phyloP scores from a whole-genome alignment of 2,113 vertebrate species.

The Oreochromis tanganicae region DNA sequence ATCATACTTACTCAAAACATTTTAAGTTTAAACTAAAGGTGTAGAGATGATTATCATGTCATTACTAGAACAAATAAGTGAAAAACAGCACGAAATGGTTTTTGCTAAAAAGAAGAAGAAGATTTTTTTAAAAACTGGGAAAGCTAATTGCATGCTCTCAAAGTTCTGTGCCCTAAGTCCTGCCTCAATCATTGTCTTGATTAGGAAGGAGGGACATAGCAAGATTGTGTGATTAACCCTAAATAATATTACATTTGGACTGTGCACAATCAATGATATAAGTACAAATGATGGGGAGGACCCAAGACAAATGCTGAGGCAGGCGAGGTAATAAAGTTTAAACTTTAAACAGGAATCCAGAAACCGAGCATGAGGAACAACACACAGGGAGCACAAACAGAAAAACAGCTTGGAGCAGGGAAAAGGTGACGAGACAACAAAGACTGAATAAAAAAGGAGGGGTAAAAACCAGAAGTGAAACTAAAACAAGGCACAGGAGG shows the following conservation, averaged over 20 bases:
- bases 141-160: background rate
- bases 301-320: background rate
- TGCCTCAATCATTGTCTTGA: background rate
- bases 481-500: background rate
- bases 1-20: background rate
- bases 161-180: background rate
- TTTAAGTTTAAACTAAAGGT: background rate
- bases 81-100: rapidly evolving
- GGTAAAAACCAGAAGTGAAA: background rate
- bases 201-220: background rate
- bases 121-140: background rate
- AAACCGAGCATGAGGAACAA: background rate
- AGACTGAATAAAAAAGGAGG: background rate
- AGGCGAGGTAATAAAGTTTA: background rate
- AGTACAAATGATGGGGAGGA: background rate
- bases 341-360: background rate
- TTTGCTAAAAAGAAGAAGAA: background rate
- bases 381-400: background rate
- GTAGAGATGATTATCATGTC: background rate
- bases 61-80: background rate
- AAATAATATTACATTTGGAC: background rate
- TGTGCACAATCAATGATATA: background rate
- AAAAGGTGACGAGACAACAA: background rate
- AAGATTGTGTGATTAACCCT: background rate
- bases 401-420: background rate